phyloP scores from a whole-genome alignment of 2,797 vertebrate species.

The Huso huso region DNA sequence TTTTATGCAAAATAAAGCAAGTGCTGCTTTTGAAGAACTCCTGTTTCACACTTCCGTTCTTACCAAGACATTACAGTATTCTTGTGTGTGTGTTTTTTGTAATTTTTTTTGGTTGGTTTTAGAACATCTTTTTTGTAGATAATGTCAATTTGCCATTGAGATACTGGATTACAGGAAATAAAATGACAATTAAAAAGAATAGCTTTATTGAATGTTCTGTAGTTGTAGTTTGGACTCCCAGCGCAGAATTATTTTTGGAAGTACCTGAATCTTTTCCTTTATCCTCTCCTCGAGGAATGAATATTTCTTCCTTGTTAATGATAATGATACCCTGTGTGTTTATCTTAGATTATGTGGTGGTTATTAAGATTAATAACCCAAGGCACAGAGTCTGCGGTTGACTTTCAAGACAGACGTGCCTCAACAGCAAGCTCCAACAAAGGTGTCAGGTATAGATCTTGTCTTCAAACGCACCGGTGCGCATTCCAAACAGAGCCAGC shows the following conservation, averaged over 20 bases:
- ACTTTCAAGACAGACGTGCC: conserved; percentile 85
- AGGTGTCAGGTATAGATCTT: conserved; percentile 72
- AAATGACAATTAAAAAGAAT: no score
- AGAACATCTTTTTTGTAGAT: no score
- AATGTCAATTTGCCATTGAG: no score
- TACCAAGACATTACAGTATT: no score
- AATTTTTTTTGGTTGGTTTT: no score
- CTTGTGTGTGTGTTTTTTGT: no score
- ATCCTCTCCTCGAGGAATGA: conserved; percentile 34
- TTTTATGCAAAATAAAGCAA: no score
- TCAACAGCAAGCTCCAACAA: conserved; percentile 67
- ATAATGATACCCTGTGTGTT: conserved; percentile 69
- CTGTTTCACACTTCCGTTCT: no score
- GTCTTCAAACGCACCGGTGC: conserved; percentile 67
- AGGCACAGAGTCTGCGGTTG: conserved; percentile 72
- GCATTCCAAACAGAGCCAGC: conserved; percentile 73
- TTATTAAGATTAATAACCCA: conserved; percentile 75
- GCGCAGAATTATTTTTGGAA: not conserved
- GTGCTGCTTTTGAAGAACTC: no score
- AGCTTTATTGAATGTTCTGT: no score
- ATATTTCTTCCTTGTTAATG: conserved; percentile 54
- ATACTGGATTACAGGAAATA: no score
- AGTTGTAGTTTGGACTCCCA: no score
- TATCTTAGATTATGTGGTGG: conserved; percentile 74
- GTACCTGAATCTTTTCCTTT: conserved; percentile 27